Evolutionary conservation across 2,113 vertebrate species (phyloP).

Genomic region (Columba janthina): DNA sequence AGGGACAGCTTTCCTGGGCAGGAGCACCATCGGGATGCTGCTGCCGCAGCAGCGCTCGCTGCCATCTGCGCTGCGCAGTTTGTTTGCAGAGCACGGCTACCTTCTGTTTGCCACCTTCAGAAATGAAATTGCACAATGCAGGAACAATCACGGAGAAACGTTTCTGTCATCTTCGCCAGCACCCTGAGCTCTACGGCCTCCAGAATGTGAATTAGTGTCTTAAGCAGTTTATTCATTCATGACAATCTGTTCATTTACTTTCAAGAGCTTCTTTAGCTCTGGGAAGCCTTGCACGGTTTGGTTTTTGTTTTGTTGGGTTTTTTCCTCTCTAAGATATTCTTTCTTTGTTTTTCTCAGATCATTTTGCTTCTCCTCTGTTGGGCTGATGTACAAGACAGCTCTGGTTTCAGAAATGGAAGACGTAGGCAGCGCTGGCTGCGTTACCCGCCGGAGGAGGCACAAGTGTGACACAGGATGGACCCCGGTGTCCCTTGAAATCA

Average conservation of each 20-base stretch:
- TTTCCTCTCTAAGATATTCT: background rate
- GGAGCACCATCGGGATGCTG: accelerated
- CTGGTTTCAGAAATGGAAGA: background rate
- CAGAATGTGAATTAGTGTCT: slow-evolving; percentile 53
- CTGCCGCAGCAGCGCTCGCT: background rate
- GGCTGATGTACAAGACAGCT: background rate
- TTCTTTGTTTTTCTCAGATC: background rate
- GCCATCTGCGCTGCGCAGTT: background rate
- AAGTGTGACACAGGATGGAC: no score
- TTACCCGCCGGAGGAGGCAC: no score
- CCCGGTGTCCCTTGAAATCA: background rate
- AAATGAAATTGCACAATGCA: background rate
- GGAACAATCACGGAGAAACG: background rate
- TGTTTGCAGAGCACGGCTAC: slow-evolving; percentile 21
- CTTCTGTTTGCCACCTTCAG: slow-evolving; percentile 30
- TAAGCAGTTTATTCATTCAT: slow-evolving; percentile 54
- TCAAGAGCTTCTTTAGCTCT: slow-evolving; percentile 11
- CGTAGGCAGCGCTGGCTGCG: background rate
- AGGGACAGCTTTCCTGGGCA: accelerated
- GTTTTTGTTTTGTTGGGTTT: background rate
- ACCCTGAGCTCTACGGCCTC: slow-evolving; percentile 1
- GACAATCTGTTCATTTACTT: slow-evolving; percentile 60
- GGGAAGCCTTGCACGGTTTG: background rate
- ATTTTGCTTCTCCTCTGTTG: background rate
- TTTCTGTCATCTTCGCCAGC: background rate